These are phyloP conservation scores for Pycnomerus fuliginosus DNA, from an alignment of 2,888 invertebrate species.

Conservation along the genomic window DNA sequence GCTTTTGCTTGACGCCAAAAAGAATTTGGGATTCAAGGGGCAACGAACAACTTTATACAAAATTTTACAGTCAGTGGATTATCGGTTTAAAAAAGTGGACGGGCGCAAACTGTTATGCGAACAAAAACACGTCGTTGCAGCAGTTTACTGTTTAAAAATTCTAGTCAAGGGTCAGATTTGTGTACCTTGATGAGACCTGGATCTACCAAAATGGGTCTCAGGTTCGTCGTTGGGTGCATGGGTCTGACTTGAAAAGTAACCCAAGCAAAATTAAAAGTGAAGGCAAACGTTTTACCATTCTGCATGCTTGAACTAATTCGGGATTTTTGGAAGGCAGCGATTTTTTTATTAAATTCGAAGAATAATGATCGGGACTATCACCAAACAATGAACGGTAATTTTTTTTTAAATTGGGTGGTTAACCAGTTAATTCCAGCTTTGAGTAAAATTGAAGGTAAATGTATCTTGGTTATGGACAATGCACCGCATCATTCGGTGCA, in stretches of 20 bases:
- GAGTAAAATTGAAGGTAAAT: constrained; percentile 6
- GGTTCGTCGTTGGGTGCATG: constrained; percentile 3
- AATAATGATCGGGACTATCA: constrained; percentile 10
- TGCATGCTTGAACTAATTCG: constrained; percentile 4
- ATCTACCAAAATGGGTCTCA: constrained; percentile 7
- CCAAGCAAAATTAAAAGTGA: constrained; percentile 5
- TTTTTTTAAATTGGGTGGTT: constrained; percentile 54
- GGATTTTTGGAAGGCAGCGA: constrained; percentile 6
- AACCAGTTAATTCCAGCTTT: constrained; percentile 44
- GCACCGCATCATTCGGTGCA: constrained; percentile 6
- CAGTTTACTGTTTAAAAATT: no score
- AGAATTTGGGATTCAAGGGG: neutral
- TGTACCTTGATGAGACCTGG: constrained; percentile 7
- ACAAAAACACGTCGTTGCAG: neutral
- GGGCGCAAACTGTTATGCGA: constrained; percentile 2
- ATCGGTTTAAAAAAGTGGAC: constrained; percentile 1
- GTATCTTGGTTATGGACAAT: constrained; percentile 11
- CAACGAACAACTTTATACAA: neutral
- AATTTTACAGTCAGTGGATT: constrained; percentile 5
- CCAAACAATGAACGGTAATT: constrained; percentile 52
- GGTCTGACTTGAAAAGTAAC: neutral
- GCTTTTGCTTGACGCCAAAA: neutral
- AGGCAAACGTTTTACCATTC: constrained; percentile 5
- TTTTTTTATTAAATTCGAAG: constrained; percentile 3
- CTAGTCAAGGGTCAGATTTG: neutral